phyloP scores from a whole-genome alignment of 2,113 vertebrate genomes.

The Eptatretus burgeri region DNA sequence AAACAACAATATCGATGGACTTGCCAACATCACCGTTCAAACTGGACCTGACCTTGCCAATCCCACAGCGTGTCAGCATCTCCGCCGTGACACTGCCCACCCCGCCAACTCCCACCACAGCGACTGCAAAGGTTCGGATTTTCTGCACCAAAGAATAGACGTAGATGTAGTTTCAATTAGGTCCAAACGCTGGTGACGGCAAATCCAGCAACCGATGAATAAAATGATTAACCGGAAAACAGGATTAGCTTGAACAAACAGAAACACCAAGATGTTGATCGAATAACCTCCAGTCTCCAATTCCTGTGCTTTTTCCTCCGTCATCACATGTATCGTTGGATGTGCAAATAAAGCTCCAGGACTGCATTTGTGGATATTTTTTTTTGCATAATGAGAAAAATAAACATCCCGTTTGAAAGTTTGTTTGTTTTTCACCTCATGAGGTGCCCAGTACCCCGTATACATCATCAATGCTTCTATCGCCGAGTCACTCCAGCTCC shows the following conservation, averaged over 20 bases:
- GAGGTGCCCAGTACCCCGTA: constrained; percentile 7
- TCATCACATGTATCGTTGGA: not conserved
- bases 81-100: constrained; percentile 91
- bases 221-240: too few species aligned
- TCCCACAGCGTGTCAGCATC: constrained; percentile 96
- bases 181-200: too few species aligned
- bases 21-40: constrained; percentile 10
- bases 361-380: too few species aligned
- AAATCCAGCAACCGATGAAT: too few species aligned
- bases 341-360: constrained; percentile 7
- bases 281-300: too few species aligned
- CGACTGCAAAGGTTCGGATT: constrained; percentile 58
- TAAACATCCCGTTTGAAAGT: not conserved
- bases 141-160: constrained; percentile 22
- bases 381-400: too few species aligned
- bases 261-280: too few species aligned
- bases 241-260: too few species aligned
- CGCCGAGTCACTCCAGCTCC: too few species aligned
- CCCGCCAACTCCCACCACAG: constrained; percentile 70
- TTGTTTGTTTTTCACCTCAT: not conserved
- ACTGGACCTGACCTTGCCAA: constrained; percentile 80
- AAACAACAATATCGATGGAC: too few species aligned
- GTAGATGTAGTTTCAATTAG: too few species aligned
- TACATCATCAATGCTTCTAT: constrained; percentile 6
- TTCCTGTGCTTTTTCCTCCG: too few species aligned